Percentiles rank a stretch among this genome's conserved stretches.
Conservation (phyloP, 2,888 invertebrate genomes). For the Orchesella flavescens region DNA sequence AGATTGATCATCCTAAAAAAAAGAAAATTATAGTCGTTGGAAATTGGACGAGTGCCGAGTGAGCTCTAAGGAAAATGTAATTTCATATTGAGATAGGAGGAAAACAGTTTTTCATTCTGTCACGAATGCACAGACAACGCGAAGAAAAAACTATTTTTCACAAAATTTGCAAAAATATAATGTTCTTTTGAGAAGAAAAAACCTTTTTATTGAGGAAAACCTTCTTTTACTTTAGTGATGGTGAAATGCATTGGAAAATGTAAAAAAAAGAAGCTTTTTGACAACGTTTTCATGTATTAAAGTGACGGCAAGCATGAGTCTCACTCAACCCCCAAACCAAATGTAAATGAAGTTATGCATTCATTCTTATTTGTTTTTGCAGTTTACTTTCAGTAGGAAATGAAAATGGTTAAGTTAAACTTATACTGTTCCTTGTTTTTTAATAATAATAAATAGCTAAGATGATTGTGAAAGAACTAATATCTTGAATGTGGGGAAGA, state of each 20-base stretch:
- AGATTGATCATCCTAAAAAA: not conserved
- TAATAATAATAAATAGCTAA: no score
- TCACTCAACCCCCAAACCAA: conserved; percentile 69
- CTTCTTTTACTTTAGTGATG: not conserved
- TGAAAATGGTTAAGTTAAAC: no score
- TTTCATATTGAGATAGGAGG: not conserved
- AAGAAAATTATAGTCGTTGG: conserved; percentile 42
- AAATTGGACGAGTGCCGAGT: conserved; percentile 62
- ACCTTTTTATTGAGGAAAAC: not conserved
- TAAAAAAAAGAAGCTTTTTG: conserved; percentile 3
- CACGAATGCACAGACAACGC: conserved; percentile 62
- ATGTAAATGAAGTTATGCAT: conserved; percentile 6
- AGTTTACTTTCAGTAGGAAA: not conserved
- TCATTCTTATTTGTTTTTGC: not conserved
- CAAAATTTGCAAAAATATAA: not conserved
- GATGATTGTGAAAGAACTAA: not conserved
- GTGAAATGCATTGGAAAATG: not conserved
- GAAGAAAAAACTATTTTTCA: conserved; percentile 12
- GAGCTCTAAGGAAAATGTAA: conserved; percentile 38
- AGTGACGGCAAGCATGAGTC: conserved; percentile 61
- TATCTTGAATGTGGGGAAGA: no score
- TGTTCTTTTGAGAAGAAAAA: not conserved
- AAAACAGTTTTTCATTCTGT: conserved; percentile 19
- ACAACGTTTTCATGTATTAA: not conserved
- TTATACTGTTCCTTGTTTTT: no score